Evolutionary conservation across 2,888 invertebrate genomes (phyloP).

Genomic region (Acleris holmiana): DNA sequence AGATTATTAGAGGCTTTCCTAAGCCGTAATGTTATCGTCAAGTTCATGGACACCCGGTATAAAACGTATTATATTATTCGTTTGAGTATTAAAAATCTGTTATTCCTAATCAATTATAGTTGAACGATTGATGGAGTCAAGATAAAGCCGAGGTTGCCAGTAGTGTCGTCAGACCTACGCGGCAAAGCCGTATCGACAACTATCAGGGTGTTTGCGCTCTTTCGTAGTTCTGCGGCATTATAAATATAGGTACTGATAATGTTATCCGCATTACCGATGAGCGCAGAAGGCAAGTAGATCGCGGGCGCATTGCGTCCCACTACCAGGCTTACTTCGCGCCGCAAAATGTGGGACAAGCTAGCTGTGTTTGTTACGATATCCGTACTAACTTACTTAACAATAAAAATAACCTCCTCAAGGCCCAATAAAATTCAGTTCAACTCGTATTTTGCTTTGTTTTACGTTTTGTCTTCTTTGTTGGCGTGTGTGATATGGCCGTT

Average conservation of each 20-base stretch:
- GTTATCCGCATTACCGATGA: slow-evolving; percentile 31
- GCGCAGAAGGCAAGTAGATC: slow-evolving; percentile 37
- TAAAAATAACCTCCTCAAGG: slow-evolving; percentile 51
- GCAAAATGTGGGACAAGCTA: slow-evolving; percentile 61
- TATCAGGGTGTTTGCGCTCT: slow-evolving; percentile 24
- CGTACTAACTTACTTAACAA: slow-evolving; percentile 54
- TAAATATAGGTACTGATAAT: slow-evolving; percentile 33
- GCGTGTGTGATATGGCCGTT: slow-evolving; percentile 43
- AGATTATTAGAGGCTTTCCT: no score
- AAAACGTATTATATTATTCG: no score
- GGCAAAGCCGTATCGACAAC: slow-evolving; percentile 11
- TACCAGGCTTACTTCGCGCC: slow-evolving; percentile 35
- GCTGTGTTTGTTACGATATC: slow-evolving; percentile 51
- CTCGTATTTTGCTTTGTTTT: slow-evolving; percentile 34
- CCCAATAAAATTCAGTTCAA: slow-evolving; percentile 41
- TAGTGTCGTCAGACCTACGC: background rate
- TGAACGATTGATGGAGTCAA: slow-evolving; percentile 11
- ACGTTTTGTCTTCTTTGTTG: slow-evolving; percentile 18
- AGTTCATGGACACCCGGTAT: no score
- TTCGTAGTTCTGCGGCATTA: slow-evolving; percentile 26
- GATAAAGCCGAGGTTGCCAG: slow-evolving; percentile 2
- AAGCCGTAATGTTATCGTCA: no score
- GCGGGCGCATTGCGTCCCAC: slow-evolving; percentile 48
- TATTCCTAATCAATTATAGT: slow-evolving; percentile 21
- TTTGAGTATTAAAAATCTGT: background rate